phyloP scores from a whole-genome alignment of 2,797 vertebrate species.

The Varecia variegata region DNA sequence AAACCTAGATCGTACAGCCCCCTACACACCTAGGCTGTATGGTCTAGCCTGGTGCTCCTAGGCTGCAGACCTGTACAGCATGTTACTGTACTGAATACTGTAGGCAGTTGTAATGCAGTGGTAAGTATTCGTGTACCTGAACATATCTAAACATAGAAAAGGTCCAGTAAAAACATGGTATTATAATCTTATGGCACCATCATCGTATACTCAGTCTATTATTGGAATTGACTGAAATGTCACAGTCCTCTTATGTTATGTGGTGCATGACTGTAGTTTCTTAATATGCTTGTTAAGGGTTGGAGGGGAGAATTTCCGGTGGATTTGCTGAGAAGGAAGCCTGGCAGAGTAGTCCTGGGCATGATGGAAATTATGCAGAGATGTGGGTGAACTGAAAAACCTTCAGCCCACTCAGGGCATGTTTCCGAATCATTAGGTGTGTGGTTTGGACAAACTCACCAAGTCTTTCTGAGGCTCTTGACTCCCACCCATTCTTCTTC shows the following conservation, averaged over 20 bases:
- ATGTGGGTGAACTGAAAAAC: not conserved
- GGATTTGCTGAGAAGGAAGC: not conserved
- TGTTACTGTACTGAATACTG: not conserved
- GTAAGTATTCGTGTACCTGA: not conserved
- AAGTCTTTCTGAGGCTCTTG: not conserved
- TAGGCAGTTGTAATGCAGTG: not conserved
- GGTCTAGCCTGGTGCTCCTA: not conserved
- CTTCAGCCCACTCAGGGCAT: not conserved
- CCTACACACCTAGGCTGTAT: not conserved
- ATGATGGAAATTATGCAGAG: not conserved
- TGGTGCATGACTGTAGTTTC: not conserved
- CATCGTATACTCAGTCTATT: not conserved
- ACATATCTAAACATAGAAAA: not conserved
- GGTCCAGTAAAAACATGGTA: not conserved
- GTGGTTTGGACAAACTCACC: not conserved
- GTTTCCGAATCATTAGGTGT: slow-evolving; percentile 31
- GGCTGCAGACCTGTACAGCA: not conserved
- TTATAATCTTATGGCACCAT: not conserved
- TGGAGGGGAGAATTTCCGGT: not conserved
- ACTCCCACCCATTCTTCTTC: not conserved
- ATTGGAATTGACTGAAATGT: not conserved
- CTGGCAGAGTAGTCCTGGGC: not conserved
- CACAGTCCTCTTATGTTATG: not conserved
- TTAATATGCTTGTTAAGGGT: not conserved
- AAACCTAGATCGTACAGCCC: not conserved